Evolutionary conservation across 2,888 invertebrate genomes (phyloP).

Genomic region (Diploptera punctata): DNA sequence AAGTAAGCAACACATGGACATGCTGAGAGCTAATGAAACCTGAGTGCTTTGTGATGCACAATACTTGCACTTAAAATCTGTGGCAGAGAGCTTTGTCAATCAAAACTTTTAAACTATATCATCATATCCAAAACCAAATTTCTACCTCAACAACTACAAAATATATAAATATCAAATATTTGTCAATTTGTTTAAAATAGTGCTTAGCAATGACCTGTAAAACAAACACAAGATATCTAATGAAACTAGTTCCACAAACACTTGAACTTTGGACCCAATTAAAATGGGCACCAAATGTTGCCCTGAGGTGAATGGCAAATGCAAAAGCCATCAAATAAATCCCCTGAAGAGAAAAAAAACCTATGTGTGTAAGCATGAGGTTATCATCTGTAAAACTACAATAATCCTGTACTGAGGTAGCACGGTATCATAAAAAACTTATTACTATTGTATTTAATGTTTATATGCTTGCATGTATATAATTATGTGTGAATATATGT

Average conservation of each 20-base stretch:
- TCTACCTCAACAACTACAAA: too few species aligned
- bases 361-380: constrained; percentile 27
- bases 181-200: not conserved
- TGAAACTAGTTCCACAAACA: constrained; percentile 39
- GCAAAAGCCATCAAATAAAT: constrained; percentile 12
- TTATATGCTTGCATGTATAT: too few species aligned
- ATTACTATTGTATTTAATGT: constrained; percentile 25
- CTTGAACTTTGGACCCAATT: constrained; percentile 34
- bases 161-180: too few species aligned
- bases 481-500: too few species aligned
- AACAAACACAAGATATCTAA: constrained; percentile 25
- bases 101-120: constrained; percentile 19
- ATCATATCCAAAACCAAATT: not conserved
- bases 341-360: not conserved
- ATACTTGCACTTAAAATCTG: constrained; percentile 24
- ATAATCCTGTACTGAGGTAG: constrained; percentile 38
- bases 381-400: constrained; percentile 34
- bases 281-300: constrained; percentile 8
- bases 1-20: constrained; percentile 34
- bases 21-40: constrained; percentile 29
- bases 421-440: constrained; percentile 38
- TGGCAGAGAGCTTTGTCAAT: too few species aligned
- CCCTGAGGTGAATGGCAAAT: constrained; percentile 3
- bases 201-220: constrained; percentile 3
- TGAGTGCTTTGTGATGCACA: constrained; percentile 30